A percentile compares a stretch with the other conserved stretches of the same genome.
phyloP scores from a whole-genome alignment of 1,140 invertebrate genomes.

The Nephila pilipes region DNA sequence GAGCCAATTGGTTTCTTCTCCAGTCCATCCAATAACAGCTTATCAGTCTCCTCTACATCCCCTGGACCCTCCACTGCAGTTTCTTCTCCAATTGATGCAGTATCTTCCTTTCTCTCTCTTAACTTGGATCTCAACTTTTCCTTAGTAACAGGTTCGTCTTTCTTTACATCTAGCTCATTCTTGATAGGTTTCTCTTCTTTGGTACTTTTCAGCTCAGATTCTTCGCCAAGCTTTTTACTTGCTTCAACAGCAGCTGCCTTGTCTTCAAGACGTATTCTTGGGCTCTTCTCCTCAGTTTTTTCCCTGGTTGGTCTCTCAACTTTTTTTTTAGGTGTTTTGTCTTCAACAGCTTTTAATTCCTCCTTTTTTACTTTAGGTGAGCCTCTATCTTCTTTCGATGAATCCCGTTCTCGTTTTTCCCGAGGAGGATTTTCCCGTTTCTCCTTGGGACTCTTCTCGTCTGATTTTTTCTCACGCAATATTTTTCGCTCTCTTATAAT shows the following conservation, averaged over 20 bases:
- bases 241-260: slow-evolving; percentile 78
- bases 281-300: slow-evolving; percentile 18
- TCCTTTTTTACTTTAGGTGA: slow-evolving; percentile 50
- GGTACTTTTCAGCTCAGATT: slow-evolving; percentile 55
- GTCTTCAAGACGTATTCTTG: neutral
- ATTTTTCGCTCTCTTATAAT: slow-evolving; percentile 80
- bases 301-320: neutral
- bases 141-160: slow-evolving; percentile 49
- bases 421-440: slow-evolving; percentile 50
- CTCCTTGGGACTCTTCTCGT: slow-evolving; percentile 77
- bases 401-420: slow-evolving; percentile 59
- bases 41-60: neutral
- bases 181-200: slow-evolving; percentile 50
- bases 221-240: slow-evolving; percentile 69
- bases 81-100: slow-evolving; percentile 11
- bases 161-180: slow-evolving; percentile 46
- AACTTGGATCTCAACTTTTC: slow-evolving; percentile 32
- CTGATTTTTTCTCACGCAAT: slow-evolving; percentile 80
- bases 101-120: slow-evolving; percentile 31
- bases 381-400: slow-evolving; percentile 44
- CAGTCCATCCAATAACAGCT: neutral
- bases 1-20: neutral
- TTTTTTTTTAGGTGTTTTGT: slow-evolving; percentile 57
- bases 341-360: slow-evolving; percentile 46
- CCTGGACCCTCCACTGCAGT: neutral